phyloP scores from a whole-genome alignment of 2,113 vertebrate species.

The Dryoscopus gambensis region DNA sequence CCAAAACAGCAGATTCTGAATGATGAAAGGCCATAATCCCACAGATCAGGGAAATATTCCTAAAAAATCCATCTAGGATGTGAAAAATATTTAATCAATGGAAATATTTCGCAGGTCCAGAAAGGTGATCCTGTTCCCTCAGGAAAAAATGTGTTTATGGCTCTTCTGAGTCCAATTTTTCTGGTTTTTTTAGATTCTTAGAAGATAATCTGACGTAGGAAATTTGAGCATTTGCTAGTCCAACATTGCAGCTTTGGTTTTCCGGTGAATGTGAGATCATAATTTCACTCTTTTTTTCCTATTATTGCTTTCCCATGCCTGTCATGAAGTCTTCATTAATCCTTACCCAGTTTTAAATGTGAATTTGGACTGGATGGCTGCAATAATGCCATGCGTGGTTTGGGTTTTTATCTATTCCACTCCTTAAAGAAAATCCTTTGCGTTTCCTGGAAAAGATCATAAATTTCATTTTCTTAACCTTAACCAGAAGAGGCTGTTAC shows the following conservation, averaged over 20 bases:
- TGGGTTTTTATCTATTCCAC: background rate
- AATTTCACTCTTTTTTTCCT: background rate
- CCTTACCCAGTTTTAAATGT: background rate
- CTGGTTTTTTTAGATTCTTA: background rate
- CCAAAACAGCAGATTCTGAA: background rate
- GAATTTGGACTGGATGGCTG: background rate
- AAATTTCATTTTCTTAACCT: background rate
- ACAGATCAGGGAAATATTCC: background rate
- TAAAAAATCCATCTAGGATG: background rate
- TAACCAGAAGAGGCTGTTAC: background rate
- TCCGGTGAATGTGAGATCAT: background rate
- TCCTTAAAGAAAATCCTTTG: background rate
- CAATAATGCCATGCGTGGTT: background rate
- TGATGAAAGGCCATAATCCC: background rate
- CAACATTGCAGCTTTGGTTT: background rate
- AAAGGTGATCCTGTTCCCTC: background rate
- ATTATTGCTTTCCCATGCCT: background rate
- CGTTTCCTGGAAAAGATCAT: background rate
- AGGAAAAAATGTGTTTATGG: background rate
- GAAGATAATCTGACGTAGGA: background rate
- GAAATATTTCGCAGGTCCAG: background rate
- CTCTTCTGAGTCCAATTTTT: background rate
- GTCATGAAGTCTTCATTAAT: background rate
- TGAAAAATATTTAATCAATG: background rate
- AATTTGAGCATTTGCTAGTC: background rate